Evolutionary conservation across 2,797 vertebrate genomes (phyloP), one percentile per base, ranked within the genome.

Genomic region (Oreochromis mossambicus): DNA sequence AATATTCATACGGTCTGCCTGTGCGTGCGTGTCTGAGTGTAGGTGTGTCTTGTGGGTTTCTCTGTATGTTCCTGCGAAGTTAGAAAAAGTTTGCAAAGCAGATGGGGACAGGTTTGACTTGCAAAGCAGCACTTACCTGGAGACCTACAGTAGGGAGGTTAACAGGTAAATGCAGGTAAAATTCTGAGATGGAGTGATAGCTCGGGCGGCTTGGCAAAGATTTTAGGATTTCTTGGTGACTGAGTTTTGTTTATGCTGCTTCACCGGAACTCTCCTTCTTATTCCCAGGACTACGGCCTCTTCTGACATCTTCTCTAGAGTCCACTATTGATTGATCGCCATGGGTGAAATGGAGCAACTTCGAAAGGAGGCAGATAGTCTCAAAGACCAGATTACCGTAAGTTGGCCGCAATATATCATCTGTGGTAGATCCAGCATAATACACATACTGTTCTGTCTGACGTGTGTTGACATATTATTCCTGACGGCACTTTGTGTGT

Each of bases 301-400:
- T 83, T 88, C 92, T 89, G 87, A 89, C 78, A 83, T 93, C 89
- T 92, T 83, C 88, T 81, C 90, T 92, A 78, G 89, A 91, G 87
- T 93, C 80, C 80, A 58, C 68, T 87, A 87, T 92, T 94, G 93
- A 94, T 36, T 63, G 88, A 55, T 90, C 88, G 91, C 92, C 93
- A 99, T 99, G 98, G 98, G 98, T 92, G 98, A 99, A 96, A 97
- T 99, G 94, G 98, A 99, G 80, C 94, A 99, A 94, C 92, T 99
- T 95, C 96, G 97, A 92, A 98, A 99, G 93, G 98, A 99, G 93
- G 97, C 97, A 3, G 98, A 99, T 83, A 97, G 94, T 91, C 97
- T 99, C 92, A 99, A 99, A 96, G 98, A 98, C 87, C 97, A 99
- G 94, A 99, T 99, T 90, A 97, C 97, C 86, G 98, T 99, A 94